phyloP scores from a whole-genome alignment of 2,888 invertebrate genomes.

The Punctoribates punctum region DNA sequence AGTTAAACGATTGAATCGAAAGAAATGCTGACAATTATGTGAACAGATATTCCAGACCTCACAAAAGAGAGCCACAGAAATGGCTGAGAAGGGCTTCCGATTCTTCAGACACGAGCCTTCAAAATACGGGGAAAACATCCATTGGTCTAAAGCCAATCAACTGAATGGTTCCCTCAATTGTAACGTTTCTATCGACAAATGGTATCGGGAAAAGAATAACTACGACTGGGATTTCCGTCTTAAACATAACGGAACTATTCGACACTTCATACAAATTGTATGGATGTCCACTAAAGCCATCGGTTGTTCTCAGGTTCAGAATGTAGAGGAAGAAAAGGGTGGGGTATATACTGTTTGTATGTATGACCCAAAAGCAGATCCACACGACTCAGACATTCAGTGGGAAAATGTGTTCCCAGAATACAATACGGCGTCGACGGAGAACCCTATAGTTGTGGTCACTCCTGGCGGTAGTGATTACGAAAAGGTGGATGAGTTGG shows the following conservation, averaged over 20 bases:
- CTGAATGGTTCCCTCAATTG: conserved; percentile 3
- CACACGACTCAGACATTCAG: background rate
- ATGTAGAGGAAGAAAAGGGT: background rate
- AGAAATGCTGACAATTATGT: too few relatives aligned
- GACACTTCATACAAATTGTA: conserved; percentile 14
- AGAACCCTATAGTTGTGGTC: background rate
- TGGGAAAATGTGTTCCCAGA: conserved; percentile 13
- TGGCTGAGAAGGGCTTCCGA: conserved; percentile 14
- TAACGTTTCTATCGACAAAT: background rate
- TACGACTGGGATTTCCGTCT: background rate
- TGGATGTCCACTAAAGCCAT: background rate
- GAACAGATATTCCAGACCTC: conserved; percentile 9
- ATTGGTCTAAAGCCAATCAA: conserved; percentile 11
- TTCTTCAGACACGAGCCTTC: conserved; percentile 12
- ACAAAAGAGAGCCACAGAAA: conserved; percentile 6
- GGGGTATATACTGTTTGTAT: conserved; percentile 14
- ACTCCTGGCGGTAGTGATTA: background rate
- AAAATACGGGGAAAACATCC: conserved; percentile 15
- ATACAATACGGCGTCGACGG: background rate
- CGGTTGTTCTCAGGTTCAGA: conserved; percentile 17
- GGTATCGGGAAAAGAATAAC: conserved; percentile 7
- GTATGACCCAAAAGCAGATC: background rate
- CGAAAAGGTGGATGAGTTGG: background rate
- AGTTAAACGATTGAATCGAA: too few relatives aligned
- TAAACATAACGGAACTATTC: background rate